Conservation (phyloP, 2,113 vertebrate genomes). For the Hassar affinis region DNA sequence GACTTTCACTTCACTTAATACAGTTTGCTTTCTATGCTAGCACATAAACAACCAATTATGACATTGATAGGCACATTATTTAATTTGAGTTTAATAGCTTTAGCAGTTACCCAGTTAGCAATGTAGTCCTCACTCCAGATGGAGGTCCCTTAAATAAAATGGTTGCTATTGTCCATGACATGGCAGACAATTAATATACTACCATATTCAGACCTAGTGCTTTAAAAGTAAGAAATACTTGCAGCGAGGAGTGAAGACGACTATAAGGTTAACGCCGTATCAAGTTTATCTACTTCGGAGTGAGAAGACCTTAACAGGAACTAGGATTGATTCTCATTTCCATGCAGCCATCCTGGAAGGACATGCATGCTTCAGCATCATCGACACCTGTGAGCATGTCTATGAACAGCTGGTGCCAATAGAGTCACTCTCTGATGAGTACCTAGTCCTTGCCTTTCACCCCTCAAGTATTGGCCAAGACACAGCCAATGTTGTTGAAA, state of each 20-base stretch:
- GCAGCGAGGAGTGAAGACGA: not conserved
- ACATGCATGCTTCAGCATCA: slow-evolving; percentile 44
- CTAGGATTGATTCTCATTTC: slow-evolving; percentile 31
- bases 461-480: not conserved
- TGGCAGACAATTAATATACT: slow-evolving; percentile 36
- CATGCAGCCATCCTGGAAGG: slow-evolving; percentile 54
- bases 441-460: slow-evolving; percentile 52
- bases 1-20: too few relatives aligned
- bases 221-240: not conserved
- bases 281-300: slow-evolving; percentile 50
- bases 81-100: too few relatives aligned
- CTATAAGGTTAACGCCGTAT: slow-evolving; percentile 40
- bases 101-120: slow-evolving; percentile 44
- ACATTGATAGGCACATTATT: too few relatives aligned
- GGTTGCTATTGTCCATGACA: slow-evolving; percentile 53
- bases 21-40: too few relatives aligned
- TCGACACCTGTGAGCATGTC: slow-evolving; percentile 51
- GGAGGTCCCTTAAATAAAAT: not conserved
- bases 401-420: slow-evolving; percentile 57
- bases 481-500: slow-evolving; percentile 48
- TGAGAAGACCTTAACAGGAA: slow-evolving; percentile 47
- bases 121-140: slow-evolving; percentile 53
- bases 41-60: too few relatives aligned
- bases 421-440: slow-evolving; percentile 46
- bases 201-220: slow-evolving; percentile 20